phyloP scores from a whole-genome alignment of 2,113 vertebrate genomes.

The Pachycephala philippinensis region DNA sequence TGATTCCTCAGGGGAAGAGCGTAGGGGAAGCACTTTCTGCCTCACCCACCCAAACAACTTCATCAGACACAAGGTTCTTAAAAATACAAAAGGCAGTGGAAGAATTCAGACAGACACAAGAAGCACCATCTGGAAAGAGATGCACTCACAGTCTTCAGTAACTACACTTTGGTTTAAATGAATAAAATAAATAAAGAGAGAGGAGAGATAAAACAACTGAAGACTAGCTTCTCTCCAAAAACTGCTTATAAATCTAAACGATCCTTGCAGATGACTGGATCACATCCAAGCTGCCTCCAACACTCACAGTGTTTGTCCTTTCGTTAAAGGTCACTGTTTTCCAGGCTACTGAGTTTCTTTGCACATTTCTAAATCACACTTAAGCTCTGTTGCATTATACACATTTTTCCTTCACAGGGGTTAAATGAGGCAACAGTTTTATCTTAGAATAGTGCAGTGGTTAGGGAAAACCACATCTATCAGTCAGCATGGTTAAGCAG shows the following conservation, averaged over 20 bases:
- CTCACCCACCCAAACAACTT: not conserved
- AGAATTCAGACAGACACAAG: not conserved
- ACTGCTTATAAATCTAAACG: not conserved
- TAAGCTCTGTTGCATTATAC: not conserved
- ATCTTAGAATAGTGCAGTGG: not conserved
- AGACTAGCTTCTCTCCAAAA: not conserved
- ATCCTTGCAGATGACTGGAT: constrained; percentile 23
- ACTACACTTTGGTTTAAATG: not conserved
- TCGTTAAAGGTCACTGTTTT: constrained; percentile 41
- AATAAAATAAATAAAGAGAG: not conserved
- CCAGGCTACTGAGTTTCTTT: constrained; percentile 20
- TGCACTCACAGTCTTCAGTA: not conserved
- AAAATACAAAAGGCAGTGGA: not conserved
- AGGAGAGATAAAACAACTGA: not conserved
- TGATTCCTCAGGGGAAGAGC: not conserved
- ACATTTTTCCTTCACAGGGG: constrained; percentile 11
- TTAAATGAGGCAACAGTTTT: constrained; percentile 48
- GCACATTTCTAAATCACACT: constrained; percentile 30
- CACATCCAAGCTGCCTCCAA: constrained; percentile 16
- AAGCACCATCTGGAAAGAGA: not conserved
- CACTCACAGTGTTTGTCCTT: constrained; percentile 11
- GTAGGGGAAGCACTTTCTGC: not conserved
- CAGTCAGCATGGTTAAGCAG: constrained; percentile 29
- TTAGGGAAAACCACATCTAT: constrained; percentile 52
- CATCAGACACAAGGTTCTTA: not conserved